Evolutionary conservation across 2,797 vertebrate species (phyloP).

Genomic region (Parambassis ranga): DNA sequence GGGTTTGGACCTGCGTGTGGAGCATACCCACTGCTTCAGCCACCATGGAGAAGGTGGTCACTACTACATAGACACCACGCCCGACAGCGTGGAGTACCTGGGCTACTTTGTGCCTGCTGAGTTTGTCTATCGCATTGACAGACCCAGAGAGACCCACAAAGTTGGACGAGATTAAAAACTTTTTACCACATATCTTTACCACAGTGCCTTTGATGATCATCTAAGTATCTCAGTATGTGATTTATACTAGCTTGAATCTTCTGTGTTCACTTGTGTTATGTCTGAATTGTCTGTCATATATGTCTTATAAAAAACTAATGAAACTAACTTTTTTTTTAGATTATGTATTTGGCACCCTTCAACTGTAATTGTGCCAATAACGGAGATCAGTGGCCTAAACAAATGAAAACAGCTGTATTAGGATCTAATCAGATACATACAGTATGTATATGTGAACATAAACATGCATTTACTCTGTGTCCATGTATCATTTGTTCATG

Average conservation of each 20-base stretch:
- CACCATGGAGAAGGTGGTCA: slow-evolving; percentile 95
- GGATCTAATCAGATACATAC: too few relatives aligned
- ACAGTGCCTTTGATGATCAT: too few relatives aligned
- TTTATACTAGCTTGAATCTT: background rate
- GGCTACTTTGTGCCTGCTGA: slow-evolving; percentile 93
- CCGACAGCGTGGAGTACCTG: slow-evolving; percentile 88
- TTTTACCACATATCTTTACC: too few relatives aligned
- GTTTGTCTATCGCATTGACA: slow-evolving; percentile 92
- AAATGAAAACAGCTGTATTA: too few relatives aligned
- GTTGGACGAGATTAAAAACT: slow-evolving; percentile 83
- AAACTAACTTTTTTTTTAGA: too few relatives aligned
- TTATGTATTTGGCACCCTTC: too few relatives aligned
- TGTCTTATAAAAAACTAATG: background rate
- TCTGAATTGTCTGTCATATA: background rate
- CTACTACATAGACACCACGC: slow-evolving; percentile 95
- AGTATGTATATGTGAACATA: too few relatives aligned
- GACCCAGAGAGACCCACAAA: slow-evolving; percentile 83
- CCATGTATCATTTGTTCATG: too few relatives aligned
- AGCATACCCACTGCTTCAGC: slow-evolving; percentile 97
- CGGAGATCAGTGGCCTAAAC: too few relatives aligned
- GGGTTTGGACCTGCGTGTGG: slow-evolving; percentile 92
- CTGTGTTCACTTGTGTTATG: background rate
- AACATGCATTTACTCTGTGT: too few relatives aligned
- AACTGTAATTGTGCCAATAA: too few relatives aligned
- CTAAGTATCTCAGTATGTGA: background rate